Base-by-base conservation (phyloP, 1,140 invertebrate species). In the Agraylea sexmaculata region DNA sequence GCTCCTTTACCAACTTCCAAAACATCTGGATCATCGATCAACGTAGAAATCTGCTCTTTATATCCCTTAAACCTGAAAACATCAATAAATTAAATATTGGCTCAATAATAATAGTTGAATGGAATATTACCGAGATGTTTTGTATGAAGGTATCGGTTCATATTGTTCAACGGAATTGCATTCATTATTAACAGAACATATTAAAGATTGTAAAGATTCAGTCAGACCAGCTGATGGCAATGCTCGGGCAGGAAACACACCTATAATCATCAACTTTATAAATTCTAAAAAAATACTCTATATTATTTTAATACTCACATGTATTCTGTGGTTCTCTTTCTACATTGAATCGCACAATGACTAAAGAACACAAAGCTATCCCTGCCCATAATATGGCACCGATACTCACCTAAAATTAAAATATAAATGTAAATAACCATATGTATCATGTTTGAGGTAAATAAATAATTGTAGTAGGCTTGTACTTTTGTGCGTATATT, bases 111-210 rank as follows among this genome's bases (percentile, higher is more conserved):
- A n/a, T n/a, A n/a, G n/a, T 13, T 33, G n/a, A 39, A 13, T 32
- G 13, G 11, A 18, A n/a, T 39, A 68, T 69, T 64, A 78, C 76
- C 65, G 74, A 15, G 76, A 68, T 31, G 71, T 71, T 37, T 66
- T 59, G 53, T 69, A 77, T 13, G 61, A 56, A n/a, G 74, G 73
- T 51, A 75, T 66, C 47, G 74, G 67, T 43, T 74, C 64, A 52
- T 70, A 77, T 35, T 71, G 53, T 23, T 70, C 62, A 17, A 75
- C 51, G 0, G 60, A 54, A 2, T 64, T 57, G 47, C 76, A 79
- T 2, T 73, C 66, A 51, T 77, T 79, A 52, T 74, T 72, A 22
- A 77, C 58, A 46, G 66, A 74, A 54, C 77, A 79, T 17, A 78
- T 68, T 49, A 76, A 78, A 12, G 73, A 77, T 51, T 77, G 75